phyloP scores from a whole-genome alignment of 2,888 invertebrate species.

The Odontomyia ornata region DNA sequence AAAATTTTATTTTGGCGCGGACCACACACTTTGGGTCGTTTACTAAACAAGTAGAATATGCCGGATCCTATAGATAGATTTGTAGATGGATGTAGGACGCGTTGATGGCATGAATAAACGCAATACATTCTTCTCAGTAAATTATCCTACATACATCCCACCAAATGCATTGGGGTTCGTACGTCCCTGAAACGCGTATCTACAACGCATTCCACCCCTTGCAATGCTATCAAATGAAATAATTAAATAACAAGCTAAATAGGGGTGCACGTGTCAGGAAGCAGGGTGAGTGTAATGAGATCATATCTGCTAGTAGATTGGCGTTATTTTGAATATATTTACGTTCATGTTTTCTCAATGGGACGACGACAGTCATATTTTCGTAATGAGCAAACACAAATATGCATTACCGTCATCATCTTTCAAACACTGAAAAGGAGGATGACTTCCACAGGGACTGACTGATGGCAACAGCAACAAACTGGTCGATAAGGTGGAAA shows the following conservation, averaged over 20 bases:
- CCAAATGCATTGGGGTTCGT: conserved; percentile 14
- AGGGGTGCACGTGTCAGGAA: conserved; percentile 42
- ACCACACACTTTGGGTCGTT: not conserved
- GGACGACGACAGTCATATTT: conserved; percentile 33
- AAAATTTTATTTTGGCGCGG: conserved; percentile 12
- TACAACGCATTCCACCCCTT: conserved; percentile 9
- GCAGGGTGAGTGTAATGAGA: conserved; percentile 32
- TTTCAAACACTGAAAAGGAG: not conserved
- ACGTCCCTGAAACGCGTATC: not conserved
- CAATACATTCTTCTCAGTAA: not conserved
- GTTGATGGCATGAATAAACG: conserved; percentile 14
- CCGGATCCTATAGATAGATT: not conserved
- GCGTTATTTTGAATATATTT: conserved; percentile 17
- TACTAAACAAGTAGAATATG: not conserved
- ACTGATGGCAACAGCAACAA: too few relatives aligned
- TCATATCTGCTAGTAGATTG: conserved; percentile 31
- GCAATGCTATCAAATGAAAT: conserved; percentile 25
- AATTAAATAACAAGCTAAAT: conserved; percentile 44
- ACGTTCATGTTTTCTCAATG: conserved; percentile 6
- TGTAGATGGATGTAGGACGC: not conserved
- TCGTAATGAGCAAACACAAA: conserved; percentile 38
- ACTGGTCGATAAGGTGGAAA: too few relatives aligned
- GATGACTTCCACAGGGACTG: not conserved
- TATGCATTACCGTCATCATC: conserved; percentile 33
- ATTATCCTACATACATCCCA: not conserved